phyloP scores from a whole-genome alignment of 2,888 invertebrate genomes.

The Epiblema foenella region DNA sequence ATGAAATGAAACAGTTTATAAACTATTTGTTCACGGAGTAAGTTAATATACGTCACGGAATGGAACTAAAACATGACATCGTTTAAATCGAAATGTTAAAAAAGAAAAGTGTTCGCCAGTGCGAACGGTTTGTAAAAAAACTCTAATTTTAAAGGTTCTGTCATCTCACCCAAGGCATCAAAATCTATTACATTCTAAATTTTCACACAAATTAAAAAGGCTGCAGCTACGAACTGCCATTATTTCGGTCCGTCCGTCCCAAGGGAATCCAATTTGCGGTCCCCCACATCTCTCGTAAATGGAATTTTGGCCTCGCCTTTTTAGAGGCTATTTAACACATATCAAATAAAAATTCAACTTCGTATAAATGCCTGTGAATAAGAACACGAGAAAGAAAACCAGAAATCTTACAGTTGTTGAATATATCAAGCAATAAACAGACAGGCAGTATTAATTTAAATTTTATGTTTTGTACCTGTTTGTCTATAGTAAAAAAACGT shows the following conservation, averaged over 20 bases:
- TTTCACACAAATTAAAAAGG: constrained; percentile 67
- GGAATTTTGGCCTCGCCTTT: constrained; percentile 69
- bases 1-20: constrained; percentile 21
- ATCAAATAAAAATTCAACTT: constrained; percentile 54
- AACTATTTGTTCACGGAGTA: constrained; percentile 7
- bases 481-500: background rate
- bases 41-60: background rate
- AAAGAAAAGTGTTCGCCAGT: too few species aligned
- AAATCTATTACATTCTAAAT: constrained; percentile 52
- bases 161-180: constrained; percentile 14
- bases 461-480: background rate
- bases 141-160: background rate
- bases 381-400: background rate
- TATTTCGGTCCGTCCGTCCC: constrained; percentile 70
- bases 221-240: constrained; percentile 63
- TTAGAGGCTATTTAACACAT: constrained; percentile 68
- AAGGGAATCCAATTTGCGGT: constrained; percentile 74
- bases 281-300: constrained; percentile 68
- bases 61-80: background rate
- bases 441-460: background rate
- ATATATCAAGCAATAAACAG: background rate
- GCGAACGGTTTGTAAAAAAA: background rate
- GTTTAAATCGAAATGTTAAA: background rate
- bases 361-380: constrained; percentile 54
- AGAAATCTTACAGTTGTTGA: background rate